These are phyloP conservation scores for Scaptomyza tumidula DNA, from an alignment of 2,888 invertebrate species.

Conservation along the genomic window DNA sequence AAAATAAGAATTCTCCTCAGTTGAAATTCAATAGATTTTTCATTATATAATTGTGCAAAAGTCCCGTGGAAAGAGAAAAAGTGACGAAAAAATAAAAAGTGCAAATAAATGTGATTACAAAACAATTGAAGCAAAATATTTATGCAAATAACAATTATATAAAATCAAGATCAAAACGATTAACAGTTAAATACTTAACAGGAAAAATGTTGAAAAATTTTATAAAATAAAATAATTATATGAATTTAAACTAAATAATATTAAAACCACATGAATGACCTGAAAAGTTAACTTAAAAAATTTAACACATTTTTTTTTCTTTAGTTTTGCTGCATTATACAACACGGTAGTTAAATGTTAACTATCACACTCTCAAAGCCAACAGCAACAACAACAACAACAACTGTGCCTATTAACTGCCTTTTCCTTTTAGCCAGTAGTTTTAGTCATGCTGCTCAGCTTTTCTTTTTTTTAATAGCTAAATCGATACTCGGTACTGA, in stretches of 20 bases:
- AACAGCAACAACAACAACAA: conserved; percentile 2
- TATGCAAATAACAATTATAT: background rate
- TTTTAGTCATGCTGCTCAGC: conserved; percentile 33
- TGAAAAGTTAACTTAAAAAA: background rate
- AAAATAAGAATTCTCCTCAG: too few species aligned
- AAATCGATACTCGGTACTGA: conserved; percentile 60
- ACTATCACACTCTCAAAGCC: background rate
- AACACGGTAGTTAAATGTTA: conserved; percentile 17
- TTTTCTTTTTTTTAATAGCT: conserved; percentile 61
- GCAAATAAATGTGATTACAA: conserved; percentile 65
- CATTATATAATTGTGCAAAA: conserved; percentile 61
- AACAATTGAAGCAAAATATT: conserved; percentile 33
- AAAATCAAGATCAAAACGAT: background rate
- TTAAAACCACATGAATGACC: background rate
- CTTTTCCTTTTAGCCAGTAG: conserved; percentile 22
- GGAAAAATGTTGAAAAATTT: background rate
- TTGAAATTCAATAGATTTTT: conserved; percentile 3
- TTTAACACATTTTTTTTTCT: background rate
- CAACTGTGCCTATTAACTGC: conserved; percentile 19
- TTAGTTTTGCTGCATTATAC: conserved; percentile 29
- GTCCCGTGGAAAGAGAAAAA: conserved; percentile 46
- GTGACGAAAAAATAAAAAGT: conserved; percentile 48
- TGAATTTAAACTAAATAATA: background rate
- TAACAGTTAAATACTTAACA: background rate
- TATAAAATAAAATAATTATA: background rate